Evolutionary conservation across 2,113 vertebrate species (phyloP).

Genomic region (Carassius gibelio): DNA sequence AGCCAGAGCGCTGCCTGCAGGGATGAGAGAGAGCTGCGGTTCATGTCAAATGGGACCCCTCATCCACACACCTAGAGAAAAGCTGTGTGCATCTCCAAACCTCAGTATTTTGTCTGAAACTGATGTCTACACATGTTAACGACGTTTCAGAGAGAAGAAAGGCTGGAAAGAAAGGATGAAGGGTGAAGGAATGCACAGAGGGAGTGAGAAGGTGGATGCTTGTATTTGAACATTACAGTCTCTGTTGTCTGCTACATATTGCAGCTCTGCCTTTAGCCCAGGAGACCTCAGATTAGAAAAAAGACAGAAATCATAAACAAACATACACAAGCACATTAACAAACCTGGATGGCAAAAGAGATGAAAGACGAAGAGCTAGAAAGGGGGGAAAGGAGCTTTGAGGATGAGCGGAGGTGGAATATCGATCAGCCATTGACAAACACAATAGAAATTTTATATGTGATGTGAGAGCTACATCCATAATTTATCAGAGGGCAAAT

Average conservation of each 20-base stretch:
- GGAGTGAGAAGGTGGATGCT: conserved; percentile 51
- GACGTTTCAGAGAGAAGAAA: conserved; percentile 58
- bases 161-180: conserved; percentile 24
- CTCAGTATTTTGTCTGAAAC: conserved; percentile 60
- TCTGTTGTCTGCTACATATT: conserved; percentile 60
- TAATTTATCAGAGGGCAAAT: conserved; percentile 91
- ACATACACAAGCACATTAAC: conserved; percentile 47
- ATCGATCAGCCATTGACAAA: conserved; percentile 91
- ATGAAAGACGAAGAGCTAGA: conserved; percentile 50
- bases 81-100: conserved; percentile 57
- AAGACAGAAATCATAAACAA: conserved; percentile 68
- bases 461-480: conserved; percentile 87
- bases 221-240: conserved; percentile 69
- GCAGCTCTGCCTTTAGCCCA: conserved; percentile 54
- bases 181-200: conserved; percentile 48
- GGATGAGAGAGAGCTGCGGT: conserved; percentile 49
- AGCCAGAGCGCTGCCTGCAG: conserved; percentile 45
- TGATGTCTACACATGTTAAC: conserved; percentile 65
- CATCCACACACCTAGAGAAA: conserved; percentile 58
- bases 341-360: conserved; percentile 65
- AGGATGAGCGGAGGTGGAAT: conserved; percentile 84
- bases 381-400: conserved; percentile 69
- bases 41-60: conserved; percentile 59
- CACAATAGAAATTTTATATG: conserved; percentile 91
- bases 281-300: conserved; percentile 62